Evolutionary conservation across 1,140 invertebrate species (phyloP), one percentile per base, ranked within the genome.

Genomic region (Holcopasites calliopsidis): DNA sequence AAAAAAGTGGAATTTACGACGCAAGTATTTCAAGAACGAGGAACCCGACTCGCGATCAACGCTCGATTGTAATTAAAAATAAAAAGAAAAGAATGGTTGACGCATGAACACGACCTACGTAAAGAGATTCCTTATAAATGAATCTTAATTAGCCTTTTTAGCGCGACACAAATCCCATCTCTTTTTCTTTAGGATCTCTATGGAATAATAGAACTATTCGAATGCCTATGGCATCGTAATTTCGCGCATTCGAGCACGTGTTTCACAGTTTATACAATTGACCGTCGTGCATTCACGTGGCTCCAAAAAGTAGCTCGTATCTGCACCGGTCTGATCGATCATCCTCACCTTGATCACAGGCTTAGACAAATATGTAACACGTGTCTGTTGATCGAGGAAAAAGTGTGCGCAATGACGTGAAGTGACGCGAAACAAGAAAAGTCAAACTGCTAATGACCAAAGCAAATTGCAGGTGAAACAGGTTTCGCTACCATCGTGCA

Each of bases 191-290:
- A n/a, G n/a, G n/a, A n/a, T n/a, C n/a, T n/a, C n/a, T n/a, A n/a
- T n/a, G n/a, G n/a, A n/a, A n/a, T n/a, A n/a, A n/a, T n/a, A n/a
- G n/a, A n/a, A n/a, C n/a, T n/a, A n/a, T n/a, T n/a, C 47, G 8
- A 50, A 60, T 44, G n/a, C n/a, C 62, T 21, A 54, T 73, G 76
- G 78, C 78, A 80, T 47, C 42, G 54, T 54, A 23, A 61, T 54
- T 44, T 49, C 47, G 54, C 47, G 55, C 60, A 38, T 35, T 66
- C 33, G 21, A 38, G 11, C 11, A 21, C 11, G 33, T 35, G 31
- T 44, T 26, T 40, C 38, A 26, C 35, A 26, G 31, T 72, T 7
- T 33, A 54, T 42, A 18, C 66, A 42, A 31, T 42, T 68, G 60
- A 18, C 23, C 40, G 33, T 47, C 33, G 8, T 60, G 28, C 38